Base-by-base conservation (phyloP, 2,113 vertebrate genomes). In the Phalacrocorax carbo region DNA sequence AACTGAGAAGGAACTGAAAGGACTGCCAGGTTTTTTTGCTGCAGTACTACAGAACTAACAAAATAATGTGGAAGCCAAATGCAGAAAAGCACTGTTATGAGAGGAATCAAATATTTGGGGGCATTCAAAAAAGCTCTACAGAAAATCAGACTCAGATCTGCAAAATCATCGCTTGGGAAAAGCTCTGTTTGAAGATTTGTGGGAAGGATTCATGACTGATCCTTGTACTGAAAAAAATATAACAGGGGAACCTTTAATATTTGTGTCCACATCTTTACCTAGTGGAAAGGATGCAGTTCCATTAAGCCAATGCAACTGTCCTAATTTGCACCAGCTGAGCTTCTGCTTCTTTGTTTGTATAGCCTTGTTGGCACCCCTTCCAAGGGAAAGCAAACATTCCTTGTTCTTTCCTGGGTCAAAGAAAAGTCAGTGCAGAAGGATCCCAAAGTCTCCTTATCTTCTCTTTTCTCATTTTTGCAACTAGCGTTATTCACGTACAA, bases 341-440 rank as follows among this genome's bases (percentile, higher is more conserved):
- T 94, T 93, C 70, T 95, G 70, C 91, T 91, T 61, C 95, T 97
- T 95, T 97, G 88, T 97, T 97, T 97, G 84, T 73, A 38, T 95
- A 97, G 95, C 96, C 96, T 94, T 95, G 82, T 88, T 62, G 55
- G 96, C 93, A 96, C 93, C 94, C 95, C 73, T 93, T 97, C 77
- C 81, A 89, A 97, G 81, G 49, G 93, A 97, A 97, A 97, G 94
- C 95, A 97, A 97, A 97, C 97, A 97, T 82, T 97, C 94, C 77
- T 87, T 93, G 91, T 94, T 95, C 97, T 94, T 95, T 81, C 73
- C 68, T 95, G 82, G 95, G 96, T 97, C 95, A 97, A 93, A 93
- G 73, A 90, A 93, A 97, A 97, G 97, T 95, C 94, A 97, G 29
- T 60, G 71, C 84, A 93, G 73, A 96, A 71, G 42, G 89, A 90